Evolutionary conservation across 2,113 vertebrate genomes (phyloP).

Genomic region (Cettia cetti): DNA sequence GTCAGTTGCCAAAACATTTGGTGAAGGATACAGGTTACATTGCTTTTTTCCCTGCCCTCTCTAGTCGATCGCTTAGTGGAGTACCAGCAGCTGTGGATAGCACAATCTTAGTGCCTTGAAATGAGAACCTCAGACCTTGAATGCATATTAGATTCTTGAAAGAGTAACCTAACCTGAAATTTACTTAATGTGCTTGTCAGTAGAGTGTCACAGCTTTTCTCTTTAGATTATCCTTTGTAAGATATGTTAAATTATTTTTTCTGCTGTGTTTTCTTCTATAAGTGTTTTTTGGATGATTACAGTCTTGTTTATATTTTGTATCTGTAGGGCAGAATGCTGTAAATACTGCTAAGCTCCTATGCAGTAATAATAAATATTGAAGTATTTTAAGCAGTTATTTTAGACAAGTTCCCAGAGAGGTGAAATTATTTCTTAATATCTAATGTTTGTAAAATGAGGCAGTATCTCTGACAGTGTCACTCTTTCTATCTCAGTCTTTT

Average conservation of each 20-base stretch:
- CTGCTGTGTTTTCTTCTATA: neutral
- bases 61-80: accelerated
- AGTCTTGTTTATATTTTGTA: neutral
- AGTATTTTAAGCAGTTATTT: neutral
- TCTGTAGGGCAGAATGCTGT: neutral
- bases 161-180: neutral
- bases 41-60: neutral
- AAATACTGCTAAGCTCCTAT: neutral
- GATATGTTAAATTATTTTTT: neutral
- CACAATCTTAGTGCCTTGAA: neutral
- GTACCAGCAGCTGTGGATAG: neutral
- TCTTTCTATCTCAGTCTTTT: neutral
- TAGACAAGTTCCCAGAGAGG: neutral
- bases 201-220: neutral
- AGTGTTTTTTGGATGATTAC: neutral
- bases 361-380: neutral
- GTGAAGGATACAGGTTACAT: neutral
- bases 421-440: neutral
- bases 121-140: neutral
- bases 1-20: neutral
- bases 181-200: neutral
- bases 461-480: neutral
- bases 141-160: neutral
- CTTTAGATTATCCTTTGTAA: neutral
- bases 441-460: neutral